Percentiles rank a stretch among this genome's conserved stretches.
Conservation (phyloP, 2,888 invertebrate genomes). For the Hirtodrosophila histrioides region DNA sequence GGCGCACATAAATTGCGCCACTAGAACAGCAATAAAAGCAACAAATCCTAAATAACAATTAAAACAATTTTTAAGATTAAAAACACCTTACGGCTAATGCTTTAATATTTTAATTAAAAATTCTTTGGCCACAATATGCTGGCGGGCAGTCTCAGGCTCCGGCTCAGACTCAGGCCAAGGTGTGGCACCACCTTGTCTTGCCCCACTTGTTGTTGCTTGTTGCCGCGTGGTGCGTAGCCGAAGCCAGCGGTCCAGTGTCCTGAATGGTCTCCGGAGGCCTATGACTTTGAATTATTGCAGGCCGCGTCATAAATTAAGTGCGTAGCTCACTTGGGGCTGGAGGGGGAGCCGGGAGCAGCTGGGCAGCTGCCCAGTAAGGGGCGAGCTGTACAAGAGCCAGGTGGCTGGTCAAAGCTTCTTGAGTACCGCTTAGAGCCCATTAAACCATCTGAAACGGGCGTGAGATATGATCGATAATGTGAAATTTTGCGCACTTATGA, state of each 20-base stretch:
- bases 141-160: slow-evolving; percentile 7
- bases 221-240: slow-evolving; percentile 19
- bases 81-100: slow-evolving; percentile 75
- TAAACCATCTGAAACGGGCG: slow-evolving; percentile 31
- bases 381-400: slow-evolving; percentile 2
- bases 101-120: slow-evolving; percentile 80
- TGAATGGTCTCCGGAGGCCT: slow-evolving; percentile 77
- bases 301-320: slow-evolving; percentile 75
- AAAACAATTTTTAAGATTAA: slow-evolving; percentile 80
- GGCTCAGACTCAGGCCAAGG: slow-evolving; percentile 4
- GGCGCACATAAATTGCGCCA: slow-evolving; percentile 68
- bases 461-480: slow-evolving; percentile 9
- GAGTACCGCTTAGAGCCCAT: slow-evolving; percentile 46
- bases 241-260: slow-evolving; percentile 59
- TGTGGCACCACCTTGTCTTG: slow-evolving; percentile 14
- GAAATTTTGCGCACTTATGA: too few relatives aligned
- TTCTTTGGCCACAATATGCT: slow-evolving; percentile 66
- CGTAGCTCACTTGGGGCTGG: slow-evolving; percentile 20
- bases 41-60: slow-evolving; percentile 79
- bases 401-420: slow-evolving; percentile 13
- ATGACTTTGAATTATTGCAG: slow-evolving; percentile 81
- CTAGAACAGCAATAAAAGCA: slow-evolving; percentile 47
- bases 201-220: slow-evolving; percentile 19
- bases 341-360: background rate
- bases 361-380: too few relatives aligned